Conservation (phyloP, 2,797 vertebrate species). For the Microchirus variegatus region DNA sequence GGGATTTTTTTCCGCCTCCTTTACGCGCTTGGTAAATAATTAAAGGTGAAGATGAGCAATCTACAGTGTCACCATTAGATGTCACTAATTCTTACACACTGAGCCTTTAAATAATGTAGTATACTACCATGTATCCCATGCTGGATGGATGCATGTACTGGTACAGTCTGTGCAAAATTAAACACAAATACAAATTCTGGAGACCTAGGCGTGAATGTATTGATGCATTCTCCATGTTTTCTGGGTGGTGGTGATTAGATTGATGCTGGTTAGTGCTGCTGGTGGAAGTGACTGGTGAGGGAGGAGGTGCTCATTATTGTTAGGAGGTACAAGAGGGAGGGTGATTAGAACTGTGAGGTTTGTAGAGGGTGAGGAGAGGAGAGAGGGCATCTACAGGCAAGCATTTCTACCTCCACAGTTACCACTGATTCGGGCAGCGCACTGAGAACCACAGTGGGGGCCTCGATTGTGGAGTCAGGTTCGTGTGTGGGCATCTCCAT, state of each 20-base stretch:
- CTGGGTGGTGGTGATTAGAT: slow-evolving; percentile 37
- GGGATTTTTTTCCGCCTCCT: too few species aligned
- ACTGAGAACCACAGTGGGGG: slow-evolving; percentile 40
- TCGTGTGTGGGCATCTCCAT: slow-evolving; percentile 69
- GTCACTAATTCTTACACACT: not conserved
- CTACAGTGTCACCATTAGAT: too few species aligned
- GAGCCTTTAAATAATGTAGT: not conserved
- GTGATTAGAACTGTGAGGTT: slow-evolving; percentile 54
- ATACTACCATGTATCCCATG: slow-evolving; percentile 15
- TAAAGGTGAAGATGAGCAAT: too few species aligned
- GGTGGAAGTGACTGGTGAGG: slow-evolving; percentile 25
- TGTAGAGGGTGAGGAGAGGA: slow-evolving; percentile 9
- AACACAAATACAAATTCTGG: slow-evolving; percentile 8
- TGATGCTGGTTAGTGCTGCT: slow-evolving; percentile 68
- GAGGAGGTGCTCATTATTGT: slow-evolving; percentile 60
- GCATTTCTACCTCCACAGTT: slow-evolving; percentile 71
- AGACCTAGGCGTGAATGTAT: too few species aligned
- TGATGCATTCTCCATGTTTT: slow-evolving; percentile 29
- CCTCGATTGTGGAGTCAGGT: slow-evolving; percentile 63
- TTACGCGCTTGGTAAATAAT: too few species aligned
- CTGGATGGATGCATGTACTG: slow-evolving; percentile 11
- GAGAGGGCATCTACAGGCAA: slow-evolving; percentile 38
- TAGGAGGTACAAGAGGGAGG: slow-evolving; percentile 62
- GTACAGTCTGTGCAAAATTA: not conserved
- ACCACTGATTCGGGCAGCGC: slow-evolving; percentile 60